Conservation (phyloP, 1,140 invertebrate species). For the Ceratosolen fusciceps region DNA sequence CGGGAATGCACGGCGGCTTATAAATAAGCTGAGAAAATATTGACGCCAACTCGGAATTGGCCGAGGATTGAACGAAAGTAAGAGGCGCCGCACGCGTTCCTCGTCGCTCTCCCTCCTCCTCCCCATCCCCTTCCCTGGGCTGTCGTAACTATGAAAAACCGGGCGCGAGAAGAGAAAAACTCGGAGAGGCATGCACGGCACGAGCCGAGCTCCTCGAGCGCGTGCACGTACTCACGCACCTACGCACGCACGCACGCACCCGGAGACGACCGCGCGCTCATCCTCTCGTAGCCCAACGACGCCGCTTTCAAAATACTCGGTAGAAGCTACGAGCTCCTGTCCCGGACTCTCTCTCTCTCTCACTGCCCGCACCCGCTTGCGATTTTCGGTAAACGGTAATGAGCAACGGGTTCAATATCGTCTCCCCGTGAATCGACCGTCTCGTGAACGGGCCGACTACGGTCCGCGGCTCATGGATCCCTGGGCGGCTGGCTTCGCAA, state of each 20-base stretch:
- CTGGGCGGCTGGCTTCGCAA: no score
- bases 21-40: slow-evolving; percentile 7
- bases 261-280: neutral
- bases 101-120: no score
- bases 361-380: neutral
- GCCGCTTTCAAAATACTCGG: neutral
- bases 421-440: no score
- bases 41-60: neutral
- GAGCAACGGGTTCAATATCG: no score
- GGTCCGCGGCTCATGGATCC: neutral
- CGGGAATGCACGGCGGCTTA: neutral
- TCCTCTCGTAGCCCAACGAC: neutral
- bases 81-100: no score
- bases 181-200: neutral
- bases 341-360: slow-evolving; percentile 1
- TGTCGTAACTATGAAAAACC: slow-evolving; percentile 19
- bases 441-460: slow-evolving; percentile 1
- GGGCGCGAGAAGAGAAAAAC: neutral
- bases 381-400: slow-evolving; percentile 14
- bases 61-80: slow-evolving; percentile 32
- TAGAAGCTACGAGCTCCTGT: slow-evolving; percentile 13
- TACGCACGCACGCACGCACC: no score
- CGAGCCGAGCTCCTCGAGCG: neutral
- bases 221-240: no score
- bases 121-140: neutral